Conservation (phyloP, 2,797 vertebrate species). For the Sylvilagus floridanus region DNA sequence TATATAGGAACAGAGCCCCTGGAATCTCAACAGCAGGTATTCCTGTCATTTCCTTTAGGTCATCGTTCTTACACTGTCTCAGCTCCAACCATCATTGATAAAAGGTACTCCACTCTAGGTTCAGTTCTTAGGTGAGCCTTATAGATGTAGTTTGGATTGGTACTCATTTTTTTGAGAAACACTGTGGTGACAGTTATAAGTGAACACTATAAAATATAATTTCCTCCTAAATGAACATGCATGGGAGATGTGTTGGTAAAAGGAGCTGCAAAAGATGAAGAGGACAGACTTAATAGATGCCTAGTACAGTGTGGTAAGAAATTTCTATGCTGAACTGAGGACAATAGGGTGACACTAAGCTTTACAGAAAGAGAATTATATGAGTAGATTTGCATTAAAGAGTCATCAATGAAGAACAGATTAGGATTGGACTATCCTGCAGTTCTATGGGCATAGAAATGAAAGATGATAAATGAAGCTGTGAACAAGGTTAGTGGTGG, state of each 20-base stretch:
- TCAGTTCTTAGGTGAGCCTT: not conserved
- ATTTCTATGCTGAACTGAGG: not conserved
- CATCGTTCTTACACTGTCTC: not conserved
- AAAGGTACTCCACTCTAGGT: not conserved
- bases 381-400: not conserved
- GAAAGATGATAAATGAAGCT: not conserved
- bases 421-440: not conserved
- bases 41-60: not conserved
- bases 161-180: not conserved
- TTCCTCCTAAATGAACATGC: not conserved
- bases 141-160: not conserved
- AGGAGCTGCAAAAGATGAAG: not conserved
- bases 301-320: not conserved
- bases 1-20: not conserved
- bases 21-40: not conserved
- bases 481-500: not conserved
- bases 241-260: not conserved
- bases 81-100: not conserved
- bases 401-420: not conserved
- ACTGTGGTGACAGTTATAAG: not conserved
- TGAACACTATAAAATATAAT: not conserved
- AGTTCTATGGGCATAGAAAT: rapidly evolving
- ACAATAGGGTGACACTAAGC: not conserved
- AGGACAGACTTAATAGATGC: not conserved
- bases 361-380: not conserved